Evolutionary conservation across 2,888 invertebrate species (phyloP).

Genomic region (Gymnocheta viridis): DNA sequence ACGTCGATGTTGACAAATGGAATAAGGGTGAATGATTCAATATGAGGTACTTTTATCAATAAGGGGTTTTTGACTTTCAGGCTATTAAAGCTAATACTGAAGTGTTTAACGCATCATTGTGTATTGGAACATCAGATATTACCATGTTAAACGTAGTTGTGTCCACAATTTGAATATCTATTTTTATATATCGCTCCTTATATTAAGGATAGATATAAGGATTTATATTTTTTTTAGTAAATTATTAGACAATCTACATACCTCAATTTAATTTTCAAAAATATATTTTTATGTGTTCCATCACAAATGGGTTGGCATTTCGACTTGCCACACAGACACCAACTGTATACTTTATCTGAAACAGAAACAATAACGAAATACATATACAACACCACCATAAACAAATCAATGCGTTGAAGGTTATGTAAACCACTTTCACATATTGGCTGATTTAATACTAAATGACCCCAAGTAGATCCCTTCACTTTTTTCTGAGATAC

Average conservation of each 20-base stretch:
- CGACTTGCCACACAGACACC: constrained; percentile 98
- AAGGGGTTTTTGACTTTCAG: no score
- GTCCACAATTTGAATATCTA: no score
- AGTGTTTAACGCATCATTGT: no score
- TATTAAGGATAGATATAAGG: no score
- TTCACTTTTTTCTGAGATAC: constrained; percentile 38
- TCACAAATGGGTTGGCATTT: constrained; percentile 97
- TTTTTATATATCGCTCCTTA: neutral
- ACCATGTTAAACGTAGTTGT: no score
- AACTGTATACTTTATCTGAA: constrained; percentile 89
- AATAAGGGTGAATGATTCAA: no score
- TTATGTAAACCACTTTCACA: constrained; percentile 70
- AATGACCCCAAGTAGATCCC: neutral
- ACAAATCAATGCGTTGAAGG: constrained; percentile 48
- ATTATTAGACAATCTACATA: no score
- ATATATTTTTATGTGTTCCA: constrained; percentile 91
- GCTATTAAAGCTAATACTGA: no score
- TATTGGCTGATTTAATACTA: neutral
- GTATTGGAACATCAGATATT: no score
- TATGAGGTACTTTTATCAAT: no score
- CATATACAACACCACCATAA: constrained; percentile 66
- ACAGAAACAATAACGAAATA: constrained; percentile 64
- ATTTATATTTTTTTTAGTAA: no score
- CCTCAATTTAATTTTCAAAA: constrained; percentile 88
- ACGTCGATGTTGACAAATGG: no score